Evolutionary conservation across 2,888 invertebrate genomes (phyloP).

Genomic region (Chymomyza caudatula): DNA sequence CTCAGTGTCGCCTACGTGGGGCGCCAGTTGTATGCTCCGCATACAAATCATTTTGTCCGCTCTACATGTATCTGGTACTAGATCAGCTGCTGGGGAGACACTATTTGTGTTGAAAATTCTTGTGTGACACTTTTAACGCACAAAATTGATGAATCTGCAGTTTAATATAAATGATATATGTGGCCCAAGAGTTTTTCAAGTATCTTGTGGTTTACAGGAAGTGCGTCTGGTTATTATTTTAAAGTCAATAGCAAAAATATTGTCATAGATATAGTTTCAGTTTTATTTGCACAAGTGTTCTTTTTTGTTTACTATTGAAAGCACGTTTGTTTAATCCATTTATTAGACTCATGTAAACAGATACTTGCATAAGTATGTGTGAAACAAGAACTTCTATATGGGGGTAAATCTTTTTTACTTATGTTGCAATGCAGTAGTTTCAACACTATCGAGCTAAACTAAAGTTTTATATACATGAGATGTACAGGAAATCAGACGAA

Average conservation of each 20-base stretch:
- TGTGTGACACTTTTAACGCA: slow-evolving; percentile 64
- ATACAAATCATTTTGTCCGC: slow-evolving; percentile 67
- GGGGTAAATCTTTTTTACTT: slow-evolving; percentile 1
- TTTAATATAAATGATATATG: slow-evolving; percentile 17
- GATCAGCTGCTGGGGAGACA: slow-evolving; percentile 37
- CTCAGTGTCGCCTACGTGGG: slow-evolving; percentile 50
- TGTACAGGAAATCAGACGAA: no score
- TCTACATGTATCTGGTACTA: slow-evolving; percentile 25
- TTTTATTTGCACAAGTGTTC: slow-evolving; percentile 51
- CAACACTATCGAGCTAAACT: no score
- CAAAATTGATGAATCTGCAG: slow-evolving; percentile 62
- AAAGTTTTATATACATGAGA: no score
- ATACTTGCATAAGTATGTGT: slow-evolving; percentile 46
- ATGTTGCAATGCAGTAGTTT: no score
- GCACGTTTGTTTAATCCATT: neutral
- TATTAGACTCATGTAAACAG: neutral
- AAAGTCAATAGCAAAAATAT: neutral
- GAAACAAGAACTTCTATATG: slow-evolving; percentile 67
- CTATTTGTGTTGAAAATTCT: slow-evolving; percentile 62
- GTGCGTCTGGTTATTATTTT: neutral
- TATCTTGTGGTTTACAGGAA: neutral
- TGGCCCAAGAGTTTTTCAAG: neutral
- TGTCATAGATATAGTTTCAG: slow-evolving; percentile 52
- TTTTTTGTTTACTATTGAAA: slow-evolving; percentile 55
- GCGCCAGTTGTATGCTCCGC: slow-evolving; percentile 27